Conservation (phyloP, 2,113 vertebrate genomes). For the Vulpes vulpes region DNA sequence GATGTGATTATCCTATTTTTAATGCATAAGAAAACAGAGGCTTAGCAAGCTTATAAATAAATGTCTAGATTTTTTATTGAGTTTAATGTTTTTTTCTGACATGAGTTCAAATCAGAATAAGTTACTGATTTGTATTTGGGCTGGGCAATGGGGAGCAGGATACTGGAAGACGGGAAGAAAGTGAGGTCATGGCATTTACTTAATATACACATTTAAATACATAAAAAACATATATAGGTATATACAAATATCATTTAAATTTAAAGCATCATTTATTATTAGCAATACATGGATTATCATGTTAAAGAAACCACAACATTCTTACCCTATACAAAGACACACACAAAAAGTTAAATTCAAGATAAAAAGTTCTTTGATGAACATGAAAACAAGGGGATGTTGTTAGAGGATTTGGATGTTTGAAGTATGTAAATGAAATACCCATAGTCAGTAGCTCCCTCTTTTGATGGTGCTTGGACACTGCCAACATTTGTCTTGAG, state of each 20-base stretch:
- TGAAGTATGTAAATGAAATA: not conserved
- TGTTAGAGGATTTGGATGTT: not conserved
- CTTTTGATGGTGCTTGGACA: not conserved
- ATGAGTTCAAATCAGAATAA: slow-evolving; percentile 39
- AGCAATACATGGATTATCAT: not conserved
- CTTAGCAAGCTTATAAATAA: slow-evolving; percentile 21
- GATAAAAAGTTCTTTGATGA: slow-evolving; percentile 9
- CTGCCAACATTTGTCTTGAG: not conserved
- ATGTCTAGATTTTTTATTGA: slow-evolving; percentile 40
- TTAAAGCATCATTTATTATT: slow-evolving; percentile 23
- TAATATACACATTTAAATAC: not conserved
- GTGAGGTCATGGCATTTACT: not conserved
- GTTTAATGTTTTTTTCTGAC: not conserved
- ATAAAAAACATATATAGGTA: not conserved
- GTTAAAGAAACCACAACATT: slow-evolving; percentile 22
- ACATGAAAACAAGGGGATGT: not conserved
- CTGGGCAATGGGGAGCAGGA: not conserved
- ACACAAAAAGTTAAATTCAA: slow-evolving; percentile 5
- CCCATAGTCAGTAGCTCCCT: not conserved
- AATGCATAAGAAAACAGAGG: not conserved
- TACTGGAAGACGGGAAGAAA: not conserved
- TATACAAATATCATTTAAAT: not conserved
- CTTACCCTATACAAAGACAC: not conserved
- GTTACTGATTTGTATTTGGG: not conserved
- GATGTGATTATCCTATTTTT: not conserved